Evolutionary conservation across 2,113 vertebrate genomes (phyloP), one percentile per base, ranked within the genome.

Genomic region (Symphodus melops): DNA sequence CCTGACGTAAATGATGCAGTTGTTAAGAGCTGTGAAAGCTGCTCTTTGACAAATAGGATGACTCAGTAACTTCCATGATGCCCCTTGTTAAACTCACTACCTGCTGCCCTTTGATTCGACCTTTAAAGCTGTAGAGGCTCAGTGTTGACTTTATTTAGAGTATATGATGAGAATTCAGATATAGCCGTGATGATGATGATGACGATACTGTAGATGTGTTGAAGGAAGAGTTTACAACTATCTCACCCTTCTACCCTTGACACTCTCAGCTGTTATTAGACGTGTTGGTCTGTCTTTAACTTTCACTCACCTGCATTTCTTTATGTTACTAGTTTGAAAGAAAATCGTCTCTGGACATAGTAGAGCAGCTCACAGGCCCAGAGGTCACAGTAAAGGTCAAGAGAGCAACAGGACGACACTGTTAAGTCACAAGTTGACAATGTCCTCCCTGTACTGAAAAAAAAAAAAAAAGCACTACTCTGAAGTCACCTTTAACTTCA

Each of bases 11-110:
- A 92, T 82, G 78, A 86, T 81, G 77, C 78, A 70, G 71, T 88
- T 90, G 64, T 91, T 84, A 48, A 58, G 65, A 51, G 77, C 63
- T 61, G 68, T 88, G 79, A 92, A 91, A 84, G 90, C 77, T 75
- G 54, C 81, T 81, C 83, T 90, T 87, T 88, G 82, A 91, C 69
- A 60, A 79, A 77, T 77, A 82, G 25, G 65, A 74, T 85, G 88
- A 85, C 81, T 87, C 74, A 48, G 25, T 57, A 21, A 82, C 81
- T 76, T 83, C 84, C 70, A 69, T 71, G 42, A 69, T 62, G 76
- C 52, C 72, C 75, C 21, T 8, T 48, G 53, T 51, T 54, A 78
- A 85, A 78, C 46, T 61, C 20, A 79, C 61, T 68, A 77, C 63
- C 55, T 10, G 8, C 69, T 36, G 41, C 55, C 53, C 63, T 77